These are phyloP conservation scores for Typhlomys cinereus DNA, from an alignment of 2,113 vertebrate genomes.

Conservation along the genomic window DNA sequence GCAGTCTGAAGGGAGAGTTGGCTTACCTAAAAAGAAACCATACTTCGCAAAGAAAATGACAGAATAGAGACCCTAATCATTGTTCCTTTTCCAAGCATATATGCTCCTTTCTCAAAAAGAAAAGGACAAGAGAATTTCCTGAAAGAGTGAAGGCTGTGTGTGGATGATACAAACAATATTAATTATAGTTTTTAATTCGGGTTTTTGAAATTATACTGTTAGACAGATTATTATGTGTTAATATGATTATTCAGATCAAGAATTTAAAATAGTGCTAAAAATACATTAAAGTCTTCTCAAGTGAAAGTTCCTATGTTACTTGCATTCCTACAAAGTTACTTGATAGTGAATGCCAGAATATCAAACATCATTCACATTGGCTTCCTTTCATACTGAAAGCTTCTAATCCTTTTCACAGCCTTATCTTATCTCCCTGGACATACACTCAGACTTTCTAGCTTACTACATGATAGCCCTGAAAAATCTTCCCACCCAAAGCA, in stretches of 20 bases:
- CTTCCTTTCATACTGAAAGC: neutral
- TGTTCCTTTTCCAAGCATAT: slow-evolving; percentile 52
- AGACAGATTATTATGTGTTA: slow-evolving; percentile 27
- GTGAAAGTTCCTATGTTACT: slow-evolving; percentile 8
- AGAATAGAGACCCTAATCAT: slow-evolving; percentile 21
- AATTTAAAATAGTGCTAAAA: slow-evolving; percentile 32
- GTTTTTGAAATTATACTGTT: slow-evolving; percentile 44
- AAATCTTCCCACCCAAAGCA: slow-evolving; percentile 11
- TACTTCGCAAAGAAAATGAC: slow-evolving; percentile 51
- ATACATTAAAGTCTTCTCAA: slow-evolving; percentile 40
- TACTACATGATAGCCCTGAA: neutral
- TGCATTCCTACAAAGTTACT: neutral
- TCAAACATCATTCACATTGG: neutral
- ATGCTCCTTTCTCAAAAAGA: slow-evolving; percentile 18
- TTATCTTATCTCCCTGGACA: neutral
- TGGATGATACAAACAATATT: slow-evolving; percentile 26
- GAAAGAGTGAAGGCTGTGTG: slow-evolving; percentile 22
- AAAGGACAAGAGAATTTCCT: neutral
- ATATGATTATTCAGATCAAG: slow-evolving; percentile 32
- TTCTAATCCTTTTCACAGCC: neutral
- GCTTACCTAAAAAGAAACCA: slow-evolving; percentile 51
- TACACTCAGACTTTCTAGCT: neutral
- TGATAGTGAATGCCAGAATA: neutral
- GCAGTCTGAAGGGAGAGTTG: slow-evolving; percentile 26
- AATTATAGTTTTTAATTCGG: slow-evolving; percentile 25